Percentiles rank a stretch among this genome's conserved stretches.
These are phyloP conservation scores for Liodrosophila aerea DNA, from an alignment of 2,888 invertebrate species.

Conservation along the genomic window DNA sequence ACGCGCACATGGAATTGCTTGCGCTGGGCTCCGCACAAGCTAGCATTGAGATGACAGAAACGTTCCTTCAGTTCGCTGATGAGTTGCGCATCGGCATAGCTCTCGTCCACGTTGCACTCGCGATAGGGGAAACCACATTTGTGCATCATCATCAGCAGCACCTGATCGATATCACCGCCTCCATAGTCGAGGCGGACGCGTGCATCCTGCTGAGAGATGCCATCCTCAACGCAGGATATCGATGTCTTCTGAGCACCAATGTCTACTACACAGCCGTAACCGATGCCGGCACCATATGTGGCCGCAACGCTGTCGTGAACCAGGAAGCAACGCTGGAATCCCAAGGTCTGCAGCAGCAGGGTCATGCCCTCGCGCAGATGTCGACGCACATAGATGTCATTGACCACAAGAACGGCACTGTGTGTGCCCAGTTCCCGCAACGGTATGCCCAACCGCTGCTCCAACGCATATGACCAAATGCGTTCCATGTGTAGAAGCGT, in stretches of 20 bases:
- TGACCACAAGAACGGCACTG: conserved; percentile 93
- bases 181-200: conserved; percentile 93
- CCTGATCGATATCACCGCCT: conserved; percentile 94
- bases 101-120: conserved; percentile 87
- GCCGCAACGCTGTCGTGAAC: conserved; percentile 90
- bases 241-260: conserved; percentile 98
- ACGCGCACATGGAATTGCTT: conserved; percentile 88
- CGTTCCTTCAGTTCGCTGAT: conserved; percentile 93
- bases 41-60: conserved; percentile 94
- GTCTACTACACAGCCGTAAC: conserved; percentile 96
- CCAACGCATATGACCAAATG: conserved; percentile 93
- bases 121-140: conserved; percentile 96
- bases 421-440: conserved; percentile 88
- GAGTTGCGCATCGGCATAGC: conserved; percentile 90
- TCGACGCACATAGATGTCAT: conserved; percentile 93
- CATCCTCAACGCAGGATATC: conserved; percentile 97
- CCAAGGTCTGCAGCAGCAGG: conserved; percentile 90
- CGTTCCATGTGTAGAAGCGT: conserved; percentile 92
- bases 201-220: conserved; percentile 94
- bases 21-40: conserved; percentile 94
- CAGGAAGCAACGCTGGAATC: conserved; percentile 89
- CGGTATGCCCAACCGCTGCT: conserved; percentile 89
- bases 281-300: conserved; percentile 91
- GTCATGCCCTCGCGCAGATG: conserved; percentile 93
- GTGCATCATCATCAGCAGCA: conserved; percentile 93